A percentile compares a stretch with the other conserved stretches of the same genome.
Evolutionary conservation across 2,113 vertebrate species (phyloP).

Genomic region (Mandrillus leucophaeus): DNA sequence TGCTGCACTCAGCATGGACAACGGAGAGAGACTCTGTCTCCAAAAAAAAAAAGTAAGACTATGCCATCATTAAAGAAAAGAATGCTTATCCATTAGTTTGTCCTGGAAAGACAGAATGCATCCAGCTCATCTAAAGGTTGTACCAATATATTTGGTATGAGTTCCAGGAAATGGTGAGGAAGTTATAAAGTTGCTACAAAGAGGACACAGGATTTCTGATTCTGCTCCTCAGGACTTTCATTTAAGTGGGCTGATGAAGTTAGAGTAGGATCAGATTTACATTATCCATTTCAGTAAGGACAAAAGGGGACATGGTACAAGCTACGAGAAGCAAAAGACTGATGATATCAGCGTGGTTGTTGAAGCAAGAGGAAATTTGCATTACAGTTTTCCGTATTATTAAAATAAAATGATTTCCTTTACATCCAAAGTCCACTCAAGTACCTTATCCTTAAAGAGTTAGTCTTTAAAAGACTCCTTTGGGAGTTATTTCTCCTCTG

Average conservation of each 20-base stretch:
- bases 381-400: neutral
- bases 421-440: neutral
- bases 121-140: neutral
- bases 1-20: too few species aligned
- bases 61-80: neutral
- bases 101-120: neutral
- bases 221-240: neutral
- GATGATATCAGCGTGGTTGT: neutral
- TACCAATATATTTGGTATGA: neutral
- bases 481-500: neutral
- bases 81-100: neutral
- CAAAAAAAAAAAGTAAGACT: neutral
- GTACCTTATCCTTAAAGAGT: neutral
- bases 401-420: conserved; percentile 6
- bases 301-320: neutral
- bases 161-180: neutral
- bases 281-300: conserved; percentile 29
- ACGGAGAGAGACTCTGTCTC: too few species aligned
- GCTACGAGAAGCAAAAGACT: neutral
- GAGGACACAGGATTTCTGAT: neutral
- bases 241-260: neutral
- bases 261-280: neutral
- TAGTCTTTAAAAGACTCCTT: neutral
- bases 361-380: neutral
- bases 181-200: neutral